Percentiles rank a stretch among this genome's conserved stretches.
Conservation (phyloP, 2,797 vertebrate genomes). For the Emydoidea blandingii region DNA sequence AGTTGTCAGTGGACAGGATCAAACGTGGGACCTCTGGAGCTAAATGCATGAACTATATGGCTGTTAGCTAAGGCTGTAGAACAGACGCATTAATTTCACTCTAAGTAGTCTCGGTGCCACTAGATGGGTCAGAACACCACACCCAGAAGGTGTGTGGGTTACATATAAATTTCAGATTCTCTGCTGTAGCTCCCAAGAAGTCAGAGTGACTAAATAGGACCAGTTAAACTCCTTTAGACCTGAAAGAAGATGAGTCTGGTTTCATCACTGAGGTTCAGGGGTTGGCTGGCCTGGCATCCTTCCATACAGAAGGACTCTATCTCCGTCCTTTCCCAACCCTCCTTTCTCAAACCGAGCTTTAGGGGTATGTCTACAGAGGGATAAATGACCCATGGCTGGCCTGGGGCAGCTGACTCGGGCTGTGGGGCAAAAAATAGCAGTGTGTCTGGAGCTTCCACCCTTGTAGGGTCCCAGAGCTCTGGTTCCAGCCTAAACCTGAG, state of each 20-base stretch:
- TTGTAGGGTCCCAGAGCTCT: not conserved
- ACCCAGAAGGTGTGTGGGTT: no score
- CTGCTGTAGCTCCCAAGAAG: constrained; percentile 62
- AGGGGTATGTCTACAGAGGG: not conserved
- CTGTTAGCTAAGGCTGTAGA: no score
- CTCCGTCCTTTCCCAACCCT: not conserved
- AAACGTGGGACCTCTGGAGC: no score
- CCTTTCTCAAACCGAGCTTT: not conserved
- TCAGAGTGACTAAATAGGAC: constrained; percentile 63
- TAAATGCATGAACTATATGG: no score
- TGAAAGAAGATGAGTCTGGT: not conserved
- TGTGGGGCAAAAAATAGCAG: not conserved
- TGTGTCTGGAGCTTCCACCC: not conserved
- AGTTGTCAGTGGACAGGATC: no score
- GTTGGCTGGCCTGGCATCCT: not conserved
- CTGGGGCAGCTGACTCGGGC: not conserved
- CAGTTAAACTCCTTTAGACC: constrained; percentile 45
- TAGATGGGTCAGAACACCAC: no score
- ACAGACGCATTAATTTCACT: no score
- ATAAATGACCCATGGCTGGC: not conserved
- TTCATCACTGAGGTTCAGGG: not conserved
- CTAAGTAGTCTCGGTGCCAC: no score
- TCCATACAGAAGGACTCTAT: not conserved
- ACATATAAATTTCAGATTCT: constrained; percentile 50
- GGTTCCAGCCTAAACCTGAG: not conserved